These are phyloP conservation scores for Bubo scandiacus DNA, from an alignment of 2,113 vertebrate genomes.

Conservation along the genomic window DNA sequence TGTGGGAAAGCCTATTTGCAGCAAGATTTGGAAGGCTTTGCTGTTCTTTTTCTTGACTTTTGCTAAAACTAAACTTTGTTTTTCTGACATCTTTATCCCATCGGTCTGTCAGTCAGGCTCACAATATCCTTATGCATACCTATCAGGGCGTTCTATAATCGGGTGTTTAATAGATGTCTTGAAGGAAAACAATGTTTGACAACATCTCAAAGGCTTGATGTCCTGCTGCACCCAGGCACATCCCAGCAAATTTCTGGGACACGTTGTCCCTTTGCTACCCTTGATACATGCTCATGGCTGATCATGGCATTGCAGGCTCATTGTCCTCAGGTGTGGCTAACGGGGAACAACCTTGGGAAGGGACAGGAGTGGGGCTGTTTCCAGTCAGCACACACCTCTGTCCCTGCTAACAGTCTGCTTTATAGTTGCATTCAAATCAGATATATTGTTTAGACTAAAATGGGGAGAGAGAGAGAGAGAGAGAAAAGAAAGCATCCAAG, in stretches of 20 bases:
- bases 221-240: background rate
- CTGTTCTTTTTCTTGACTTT: background rate
- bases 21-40: conserved; percentile 34
- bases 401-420: background rate
- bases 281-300: rapidly evolving
- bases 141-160: background rate
- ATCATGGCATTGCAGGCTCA: rapidly evolving
- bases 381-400: background rate
- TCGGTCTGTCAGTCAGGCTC: background rate
- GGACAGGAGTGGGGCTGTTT: background rate
- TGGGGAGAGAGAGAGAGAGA: background rate
- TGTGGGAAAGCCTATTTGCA: background rate
- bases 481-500: background rate
- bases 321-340: background rate
- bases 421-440: background rate
- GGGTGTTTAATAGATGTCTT: background rate
- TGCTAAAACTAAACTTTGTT: background rate
- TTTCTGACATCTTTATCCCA: background rate
- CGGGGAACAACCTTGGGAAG: background rate
- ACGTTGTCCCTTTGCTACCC: background rate
- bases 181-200: background rate
- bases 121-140: background rate
- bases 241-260: background rate
- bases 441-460: background rate
- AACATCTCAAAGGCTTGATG: background rate